Evolutionary conservation across 2,113 vertebrate genomes (phyloP), one percentile per base, ranked within the genome.

Genomic region (Dendrocopos noguchii): DNA sequence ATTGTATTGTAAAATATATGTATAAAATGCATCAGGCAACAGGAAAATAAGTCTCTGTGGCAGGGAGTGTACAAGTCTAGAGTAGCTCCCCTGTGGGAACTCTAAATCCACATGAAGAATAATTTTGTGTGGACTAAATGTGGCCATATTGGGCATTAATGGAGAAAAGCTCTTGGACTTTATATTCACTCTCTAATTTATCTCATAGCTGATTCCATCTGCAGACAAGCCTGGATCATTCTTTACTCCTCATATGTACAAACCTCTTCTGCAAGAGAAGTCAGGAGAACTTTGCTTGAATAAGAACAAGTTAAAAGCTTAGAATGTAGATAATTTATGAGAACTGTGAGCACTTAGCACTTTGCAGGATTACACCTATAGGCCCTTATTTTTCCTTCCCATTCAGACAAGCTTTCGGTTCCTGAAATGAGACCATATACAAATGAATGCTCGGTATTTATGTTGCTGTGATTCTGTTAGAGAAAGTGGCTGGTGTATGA

Each of bases 221-320:
- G 46, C 61, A 78, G 42, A 50, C 46, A 50, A 34, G 31, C 39
- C 59, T 2, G 1, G 55, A 7, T 56, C n/a, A 28, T 70, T 85
- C 46, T 29, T 64, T 31, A 11, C 52, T 74, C 7, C 39, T 80
- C 67, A 19, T 72, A 55, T 91, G 22, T 76, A 57, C 16, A 65
- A 63, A 28, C 21, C 66, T 7, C 5, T 53, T 16, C 60, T 77
- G 60, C 21, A 60, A 68, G 57, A 79, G 24, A 66, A 81, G 50
- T 86, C 25, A 46, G 46, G 60, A 76, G 44, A 65, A 67, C 15
- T 25, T 78, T 80, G 20, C 87, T 77, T 80, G 61, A 80, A 42
- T 68, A 78, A 74, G 19, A 77, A n/a, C 28, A 81, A 31, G 39
- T 80, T 87, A 80, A 84, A 81, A 67, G 64, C 10, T 79, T 73